A percentile compares a stretch with the other conserved stretches of the same genome.
phyloP scores from a whole-genome alignment of 2,797 vertebrate species.

The Orientallactaga sibirica region DNA sequence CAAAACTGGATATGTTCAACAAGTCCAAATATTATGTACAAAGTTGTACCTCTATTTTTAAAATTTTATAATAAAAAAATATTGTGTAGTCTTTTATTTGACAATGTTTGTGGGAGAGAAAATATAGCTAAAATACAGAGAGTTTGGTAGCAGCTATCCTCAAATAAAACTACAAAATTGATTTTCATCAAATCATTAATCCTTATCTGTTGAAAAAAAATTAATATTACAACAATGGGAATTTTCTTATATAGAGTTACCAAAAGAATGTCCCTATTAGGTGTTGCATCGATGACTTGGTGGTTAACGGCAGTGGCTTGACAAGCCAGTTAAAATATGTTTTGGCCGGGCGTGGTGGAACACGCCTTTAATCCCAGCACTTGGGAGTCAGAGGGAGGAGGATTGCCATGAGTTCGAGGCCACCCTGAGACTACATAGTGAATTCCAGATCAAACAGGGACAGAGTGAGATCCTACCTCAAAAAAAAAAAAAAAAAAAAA shows the following conservation, averaged over 20 bases:
- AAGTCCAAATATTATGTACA: neutral
- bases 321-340: too few species aligned
- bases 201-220: neutral
- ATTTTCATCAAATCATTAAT: neutral
- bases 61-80: neutral
- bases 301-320: too few species aligned
- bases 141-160: neutral
- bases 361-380: too few species aligned
- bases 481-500: too few species aligned
- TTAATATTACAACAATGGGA: neutral
- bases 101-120: neutral
- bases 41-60: neutral
- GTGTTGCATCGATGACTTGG: too few species aligned
- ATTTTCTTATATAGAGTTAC: neutral
- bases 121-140: neutral
- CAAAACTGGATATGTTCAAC: neutral
- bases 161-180: neutral
- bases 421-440: too few species aligned
- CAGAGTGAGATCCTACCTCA: too few species aligned
- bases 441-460: too few species aligned
- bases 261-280: constrained; percentile 4
- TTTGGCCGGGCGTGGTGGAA: too few species aligned
- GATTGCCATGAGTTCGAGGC: too few species aligned
- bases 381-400: too few species aligned
- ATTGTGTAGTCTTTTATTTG: neutral